Evolutionary conservation across 2,113 vertebrate species (phyloP), one percentile per base, ranked within the genome.

Genomic region (Glaucidium brasilianum): DNA sequence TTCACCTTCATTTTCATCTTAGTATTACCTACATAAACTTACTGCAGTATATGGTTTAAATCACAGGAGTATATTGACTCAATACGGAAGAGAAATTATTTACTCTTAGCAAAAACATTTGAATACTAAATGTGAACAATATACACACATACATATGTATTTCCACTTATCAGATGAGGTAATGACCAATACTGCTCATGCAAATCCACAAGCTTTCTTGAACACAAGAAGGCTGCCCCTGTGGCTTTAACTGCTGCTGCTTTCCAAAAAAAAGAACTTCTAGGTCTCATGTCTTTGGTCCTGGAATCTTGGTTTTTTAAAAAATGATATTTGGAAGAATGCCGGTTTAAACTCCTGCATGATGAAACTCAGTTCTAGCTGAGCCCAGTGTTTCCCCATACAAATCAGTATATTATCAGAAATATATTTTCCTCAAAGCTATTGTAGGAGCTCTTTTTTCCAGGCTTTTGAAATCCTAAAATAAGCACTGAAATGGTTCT

Each of bases 1-100:
- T 97, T 97, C 94, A 96, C 91, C 88, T 97, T 96, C 78, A 79
- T 90, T 97, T 94, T 92, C 47, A 93, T 95, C 69, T 95, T 62
- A 85, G 56, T 34, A 79, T 92, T 96, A 96, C 45, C 79, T 74
- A 39, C 73, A 77, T 75, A 73, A 97, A 89, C 64, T 85, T 82
- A 58, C 35, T 47, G n/a, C 39, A 19, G 20, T 49, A 15, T 60
- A 56, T 4, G 12, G 66, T 91, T 84, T 63, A 75, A 58, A 84
- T 66, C 56, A 92, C 10, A 19, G 49, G 35, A 72, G 32, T 47
- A 58, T 55, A 91, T 45, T 68, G 62, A 78, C 62, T 80, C 34
- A 85, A 45, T 35, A 92, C 4, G 18, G 56, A 47, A 55, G 16
- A 64, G 15, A 53, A 90, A 92, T 78, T 8, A 94, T 52, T 92